Evolutionary conservation across 2,113 vertebrate species (phyloP).

Genomic region (Illadopsis cleaveri): DNA sequence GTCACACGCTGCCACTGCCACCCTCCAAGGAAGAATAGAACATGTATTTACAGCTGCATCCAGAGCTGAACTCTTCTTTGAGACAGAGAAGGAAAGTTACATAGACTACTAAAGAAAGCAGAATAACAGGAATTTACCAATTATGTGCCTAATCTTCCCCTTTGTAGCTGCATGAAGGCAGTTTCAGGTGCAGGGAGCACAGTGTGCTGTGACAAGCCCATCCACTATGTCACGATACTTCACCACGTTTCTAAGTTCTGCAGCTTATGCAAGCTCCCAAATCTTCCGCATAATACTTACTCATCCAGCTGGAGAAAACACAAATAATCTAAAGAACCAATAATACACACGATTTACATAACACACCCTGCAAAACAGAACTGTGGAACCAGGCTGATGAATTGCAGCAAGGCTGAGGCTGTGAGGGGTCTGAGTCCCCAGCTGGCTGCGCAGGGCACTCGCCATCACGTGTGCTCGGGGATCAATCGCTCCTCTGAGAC

Average conservation of each 20-base stretch:
- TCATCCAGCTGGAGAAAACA: constrained; percentile 5
- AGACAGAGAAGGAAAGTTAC: neutral
- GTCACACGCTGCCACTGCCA: neutral
- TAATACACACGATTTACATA: neutral
- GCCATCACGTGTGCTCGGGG: rapidly evolving
- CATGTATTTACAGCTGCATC: rapidly evolving
- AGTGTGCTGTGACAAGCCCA: neutral
- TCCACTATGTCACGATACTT: neutral
- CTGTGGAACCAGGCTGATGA: neutral
- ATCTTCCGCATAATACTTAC: neutral
- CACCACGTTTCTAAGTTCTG: neutral
- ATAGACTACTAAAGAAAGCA: neutral
- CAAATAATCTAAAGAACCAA: neutral
- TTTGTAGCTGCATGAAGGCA: neutral
- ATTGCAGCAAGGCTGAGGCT: neutral
- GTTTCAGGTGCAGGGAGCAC: neutral
- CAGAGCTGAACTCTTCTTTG: neutral
- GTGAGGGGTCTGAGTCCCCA: neutral
- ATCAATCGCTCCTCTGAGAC: rapidly evolving
- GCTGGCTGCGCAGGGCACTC: rapidly evolving
- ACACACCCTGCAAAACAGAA: neutral
- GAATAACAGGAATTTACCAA: neutral
- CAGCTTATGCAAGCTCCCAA: neutral
- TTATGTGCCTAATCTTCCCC: neutral
- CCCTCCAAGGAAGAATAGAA: neutral